phyloP scores from a whole-genome alignment of 2,888 invertebrate species.

The Caradrina kadenii region DNA sequence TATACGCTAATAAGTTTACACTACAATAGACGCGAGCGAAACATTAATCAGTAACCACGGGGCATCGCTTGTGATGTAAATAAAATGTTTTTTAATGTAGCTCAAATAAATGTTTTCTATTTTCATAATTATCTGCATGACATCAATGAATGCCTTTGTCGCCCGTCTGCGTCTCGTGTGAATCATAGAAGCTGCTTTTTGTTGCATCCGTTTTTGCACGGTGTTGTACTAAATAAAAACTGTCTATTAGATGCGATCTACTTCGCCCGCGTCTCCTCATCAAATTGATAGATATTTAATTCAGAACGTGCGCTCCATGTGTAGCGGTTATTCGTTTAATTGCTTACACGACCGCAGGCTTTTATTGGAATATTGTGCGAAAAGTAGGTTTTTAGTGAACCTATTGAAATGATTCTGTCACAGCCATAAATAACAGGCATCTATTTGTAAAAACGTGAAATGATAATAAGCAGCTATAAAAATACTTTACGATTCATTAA shows the following conservation, averaged over 20 bases:
- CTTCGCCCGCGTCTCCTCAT: slow-evolving; percentile 60
- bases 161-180: slow-evolving; percentile 26
- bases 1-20: no score
- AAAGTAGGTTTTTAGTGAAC: slow-evolving; percentile 24
- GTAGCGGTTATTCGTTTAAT: slow-evolving; percentile 50
- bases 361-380: slow-evolving; percentile 24
- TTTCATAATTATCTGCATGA: not conserved
- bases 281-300: slow-evolving; percentile 68
- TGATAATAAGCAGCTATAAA: slow-evolving; percentile 50
- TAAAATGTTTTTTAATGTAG: not conserved
- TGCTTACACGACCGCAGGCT: slow-evolving; percentile 39
- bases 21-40: no score
- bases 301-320: slow-evolving; percentile 58
- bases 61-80: not conserved
- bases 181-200: slow-evolving; percentile 46
- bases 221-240: slow-evolving; percentile 48
- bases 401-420: slow-evolving; percentile 20
- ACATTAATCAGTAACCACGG: no score
- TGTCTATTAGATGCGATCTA: slow-evolving; percentile 66
- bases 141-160: slow-evolving; percentile 24
- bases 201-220: slow-evolving; percentile 42
- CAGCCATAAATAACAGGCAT: slow-evolving; percentile 26
- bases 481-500: slow-evolving; percentile 47
- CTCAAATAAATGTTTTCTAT: not conserved
- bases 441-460: slow-evolving; percentile 37